Conservation (phyloP, 2,888 invertebrate genomes). For the Bombylius major region DNA sequence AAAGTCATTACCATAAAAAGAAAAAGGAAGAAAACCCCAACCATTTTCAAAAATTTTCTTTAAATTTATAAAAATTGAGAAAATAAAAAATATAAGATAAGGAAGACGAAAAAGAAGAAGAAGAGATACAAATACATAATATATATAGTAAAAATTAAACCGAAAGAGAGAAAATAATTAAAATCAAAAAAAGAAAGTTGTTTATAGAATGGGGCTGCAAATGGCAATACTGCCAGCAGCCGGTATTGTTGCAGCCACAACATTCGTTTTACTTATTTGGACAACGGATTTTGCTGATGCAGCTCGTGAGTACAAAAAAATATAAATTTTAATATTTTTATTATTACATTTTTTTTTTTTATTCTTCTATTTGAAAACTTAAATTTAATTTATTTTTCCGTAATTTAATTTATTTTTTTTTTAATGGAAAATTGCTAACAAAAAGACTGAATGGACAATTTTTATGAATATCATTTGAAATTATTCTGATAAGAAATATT, state of each 20-base stretch:
- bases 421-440: too few species aligned
- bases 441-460: too few species aligned
- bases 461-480: too few species aligned
- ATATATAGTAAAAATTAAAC: not conserved
- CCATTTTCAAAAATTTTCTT: not conserved
- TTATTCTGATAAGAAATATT: too few species aligned
- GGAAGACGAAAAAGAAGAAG: not conserved
- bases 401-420: too few species aligned
- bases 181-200: not conserved
- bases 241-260: constrained; percentile 31
- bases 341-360: too few species aligned
- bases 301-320: constrained; percentile 35
- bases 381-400: too few species aligned
- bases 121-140: not conserved
- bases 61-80: not conserved
- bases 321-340: not conserved
- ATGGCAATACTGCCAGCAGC: constrained; percentile 31
- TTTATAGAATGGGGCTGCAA: constrained; percentile 33
- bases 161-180: too few species aligned
- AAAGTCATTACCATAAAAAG: not conserved
- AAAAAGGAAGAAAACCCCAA: not conserved
- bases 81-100: not conserved
- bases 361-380: too few species aligned
- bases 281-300: constrained; percentile 31
- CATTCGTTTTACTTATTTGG: constrained; percentile 30